phyloP scores from a whole-genome alignment of 2,888 invertebrate genomes.

The Platycheirus rosarum region DNA sequence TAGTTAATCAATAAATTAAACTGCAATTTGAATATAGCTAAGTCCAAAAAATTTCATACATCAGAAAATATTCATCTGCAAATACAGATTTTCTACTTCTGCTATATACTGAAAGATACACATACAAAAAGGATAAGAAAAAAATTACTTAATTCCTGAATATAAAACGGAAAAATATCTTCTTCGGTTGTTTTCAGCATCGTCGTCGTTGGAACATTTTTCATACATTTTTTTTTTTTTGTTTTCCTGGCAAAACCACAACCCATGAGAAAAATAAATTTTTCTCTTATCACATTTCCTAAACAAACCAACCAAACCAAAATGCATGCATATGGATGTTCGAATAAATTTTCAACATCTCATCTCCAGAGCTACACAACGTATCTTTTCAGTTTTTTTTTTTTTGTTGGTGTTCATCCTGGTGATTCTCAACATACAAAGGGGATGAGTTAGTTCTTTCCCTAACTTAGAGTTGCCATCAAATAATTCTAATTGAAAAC shows the following conservation, averaged over 20 bases:
- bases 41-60: too few relatives aligned
- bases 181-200: conserved; percentile 32
- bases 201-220: neutral
- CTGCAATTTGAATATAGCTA: too few relatives aligned
- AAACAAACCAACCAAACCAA: conserved; percentile 69
- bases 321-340: conserved; percentile 73
- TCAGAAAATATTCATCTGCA: neutral
- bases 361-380: conserved; percentile 64
- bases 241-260: conserved; percentile 2
- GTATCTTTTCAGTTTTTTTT: conserved; percentile 15
- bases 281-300: conserved; percentile 72
- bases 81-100: neutral
- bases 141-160: conserved; percentile 64
- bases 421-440: conserved; percentile 22
- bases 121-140: neutral
- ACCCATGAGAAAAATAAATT: conserved; percentile 64
- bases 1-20: too few relatives aligned
- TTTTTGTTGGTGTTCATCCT: conserved; percentile 11
- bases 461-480: conserved; percentile 1
- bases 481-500: too few relatives aligned
- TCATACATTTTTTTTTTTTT: neutral
- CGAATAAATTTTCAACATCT: conserved; percentile 73
- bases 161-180: conserved; percentile 61
- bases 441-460: neutral
- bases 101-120: conserved; percentile 1